Evolutionary conservation across 92 coral and sea anemone species (phyloP), one percentile per base, ranked within the genome.

Genomic region (Actinostola sp.): DNA sequence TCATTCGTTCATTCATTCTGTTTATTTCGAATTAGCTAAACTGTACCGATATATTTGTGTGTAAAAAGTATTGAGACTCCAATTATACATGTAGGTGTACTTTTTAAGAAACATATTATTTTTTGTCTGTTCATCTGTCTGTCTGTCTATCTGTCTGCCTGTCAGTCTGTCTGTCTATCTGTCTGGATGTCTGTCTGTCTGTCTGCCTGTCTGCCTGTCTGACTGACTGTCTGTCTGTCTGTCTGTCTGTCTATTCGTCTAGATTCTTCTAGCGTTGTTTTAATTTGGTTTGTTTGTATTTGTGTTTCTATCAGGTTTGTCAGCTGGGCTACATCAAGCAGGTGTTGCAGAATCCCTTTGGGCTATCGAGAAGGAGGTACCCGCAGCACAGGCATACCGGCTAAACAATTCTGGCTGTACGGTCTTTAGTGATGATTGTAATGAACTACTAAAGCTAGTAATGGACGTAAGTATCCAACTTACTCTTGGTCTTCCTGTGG

Each of bases 281-380:
- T 12, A 30, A 35, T 17, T 29, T 24, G 14, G 9, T 41, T 65
- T 42, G 0, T 21, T 36, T 36, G 4, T 36, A 4, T 36, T 4
- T 36, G 42, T 36, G 42, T 36, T 1, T 30, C 29, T 57, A 4
- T 2, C 44, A 93, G 98, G 98, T 80, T 70, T 93, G 27, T 93
- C 98, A 12, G 98, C 92, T 70, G 98, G 98, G 27, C 92, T 93
- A 23, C 98, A 93, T 50, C 92, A 93, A 63, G 98, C 98, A 14
- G 87, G 93, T 50, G 79, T 88, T 28, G 97, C 98, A 8, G 98
- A 93, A 66, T 85, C 98, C 62, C 71, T 63, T 24, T 93, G 98
- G 98, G 98, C 98, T 31, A 77, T 93, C 25, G 98, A 93, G 82
- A 88, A 74, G 29, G 98, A 93, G 48, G 94, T 84, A 67, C 97